Evolutionary conservation across 35 echinoderm and acorn worm species (phyloP).

Genomic region (Apostichopus parvimensis): DNA sequence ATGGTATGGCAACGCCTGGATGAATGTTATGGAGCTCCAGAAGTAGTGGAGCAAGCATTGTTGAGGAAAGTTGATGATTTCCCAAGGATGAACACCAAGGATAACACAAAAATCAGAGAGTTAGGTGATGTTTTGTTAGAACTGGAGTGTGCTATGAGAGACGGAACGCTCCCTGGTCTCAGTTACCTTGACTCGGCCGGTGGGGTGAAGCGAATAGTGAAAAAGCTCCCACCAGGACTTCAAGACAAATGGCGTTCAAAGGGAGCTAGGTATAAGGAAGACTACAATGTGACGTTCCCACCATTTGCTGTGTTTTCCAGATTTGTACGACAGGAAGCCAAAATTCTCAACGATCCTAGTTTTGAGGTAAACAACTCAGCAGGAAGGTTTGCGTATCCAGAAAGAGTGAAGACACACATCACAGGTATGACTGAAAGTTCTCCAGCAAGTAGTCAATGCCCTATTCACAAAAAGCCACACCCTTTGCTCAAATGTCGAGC

Average conservation of each 20-base stretch:
- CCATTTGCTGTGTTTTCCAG: slow-evolving; percentile 49
- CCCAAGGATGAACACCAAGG: slow-evolving; percentile 14
- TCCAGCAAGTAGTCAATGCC: slow-evolving; percentile 12
- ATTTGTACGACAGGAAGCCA: slow-evolving; percentile 23
- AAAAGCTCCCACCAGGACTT: slow-evolving; percentile 59
- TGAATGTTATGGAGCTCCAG: slow-evolving; percentile 51
- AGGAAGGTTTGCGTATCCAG: neutral
- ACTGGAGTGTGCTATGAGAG: slow-evolving; percentile 33
- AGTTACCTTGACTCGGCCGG: slow-evolving; percentile 46
- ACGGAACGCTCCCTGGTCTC: slow-evolving; percentile 46
- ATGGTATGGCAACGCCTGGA: slow-evolving; percentile 52
- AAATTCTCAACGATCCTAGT: slow-evolving; percentile 61
- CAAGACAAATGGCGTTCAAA: slow-evolving; percentile 62
- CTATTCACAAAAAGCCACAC: slow-evolving; percentile 62
- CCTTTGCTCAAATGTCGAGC: slow-evolving; percentile 45
- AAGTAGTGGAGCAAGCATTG: slow-evolving; percentile 45
- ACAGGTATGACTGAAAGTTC: neutral
- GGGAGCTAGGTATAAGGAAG: slow-evolving; percentile 53
- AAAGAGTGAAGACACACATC: neutral
- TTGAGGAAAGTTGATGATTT: slow-evolving; percentile 57
- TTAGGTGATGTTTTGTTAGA: slow-evolving; percentile 52
- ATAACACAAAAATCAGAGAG: slow-evolving; percentile 47
- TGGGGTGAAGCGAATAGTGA: slow-evolving; percentile 47
- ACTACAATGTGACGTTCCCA: slow-evolving; percentile 39
- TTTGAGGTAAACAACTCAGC: neutral